Percentiles rank a stretch among this genome's conserved stretches.
Evolutionary conservation across 2,113 vertebrate species (phyloP).

Genomic region (Paracanthobrama guichenoti): DNA sequence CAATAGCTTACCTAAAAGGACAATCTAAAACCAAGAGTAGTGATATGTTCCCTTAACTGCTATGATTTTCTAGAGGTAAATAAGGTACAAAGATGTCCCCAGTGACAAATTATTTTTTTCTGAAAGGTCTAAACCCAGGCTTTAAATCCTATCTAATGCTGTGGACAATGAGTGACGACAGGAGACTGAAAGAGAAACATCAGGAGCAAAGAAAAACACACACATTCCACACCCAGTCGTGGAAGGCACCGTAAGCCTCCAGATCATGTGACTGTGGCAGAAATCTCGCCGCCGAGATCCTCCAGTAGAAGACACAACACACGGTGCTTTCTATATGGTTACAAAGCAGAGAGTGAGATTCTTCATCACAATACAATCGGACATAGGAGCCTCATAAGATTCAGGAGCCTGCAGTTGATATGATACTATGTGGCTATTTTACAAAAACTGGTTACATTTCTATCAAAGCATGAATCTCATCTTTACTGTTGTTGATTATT

Average conservation of each 20-base stretch:
- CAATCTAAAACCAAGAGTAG: too few species aligned
- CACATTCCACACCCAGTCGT: constrained; percentile 12
- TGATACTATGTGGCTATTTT: too few species aligned
- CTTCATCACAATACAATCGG: too few species aligned
- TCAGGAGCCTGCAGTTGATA: too few species aligned
- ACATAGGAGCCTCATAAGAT: too few species aligned
- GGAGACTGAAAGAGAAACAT: neutral
- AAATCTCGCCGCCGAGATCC: neutral
- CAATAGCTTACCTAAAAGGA: too few species aligned
- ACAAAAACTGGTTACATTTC: too few species aligned
- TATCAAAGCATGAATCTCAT: too few species aligned
- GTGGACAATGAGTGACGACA: neutral
- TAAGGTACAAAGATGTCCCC: neutral
- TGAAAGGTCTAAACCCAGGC: neutral
- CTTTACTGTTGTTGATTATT: too few species aligned
- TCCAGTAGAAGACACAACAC: neutral
- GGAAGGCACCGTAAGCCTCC: neutral
- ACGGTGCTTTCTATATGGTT: too few species aligned
- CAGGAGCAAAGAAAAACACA: neutral
- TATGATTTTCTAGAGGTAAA: neutral
- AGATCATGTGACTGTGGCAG: constrained; percentile 13
- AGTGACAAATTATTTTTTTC: too few species aligned
- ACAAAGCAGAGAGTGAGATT: too few species aligned
- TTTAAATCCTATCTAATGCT: neutral
- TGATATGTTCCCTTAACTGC: neutral